Evolutionary conservation across 2,113 vertebrate species (phyloP).

Genomic region (Marmota flaviventris): DNA sequence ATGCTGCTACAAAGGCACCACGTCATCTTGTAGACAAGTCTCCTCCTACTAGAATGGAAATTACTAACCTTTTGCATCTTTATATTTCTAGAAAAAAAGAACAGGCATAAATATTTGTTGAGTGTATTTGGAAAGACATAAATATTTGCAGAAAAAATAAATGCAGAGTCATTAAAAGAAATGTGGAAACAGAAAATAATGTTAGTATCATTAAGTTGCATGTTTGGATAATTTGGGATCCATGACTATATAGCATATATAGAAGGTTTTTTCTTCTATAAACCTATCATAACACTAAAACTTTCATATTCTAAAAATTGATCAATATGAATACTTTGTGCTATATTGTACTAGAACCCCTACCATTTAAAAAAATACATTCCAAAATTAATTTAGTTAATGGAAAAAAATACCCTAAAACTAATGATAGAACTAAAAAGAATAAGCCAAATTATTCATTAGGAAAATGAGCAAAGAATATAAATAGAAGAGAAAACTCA

Average conservation of each 20-base stretch:
- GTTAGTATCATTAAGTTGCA: background rate
- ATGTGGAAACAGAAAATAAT: background rate
- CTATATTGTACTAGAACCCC: background rate
- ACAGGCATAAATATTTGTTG: conserved; percentile 37
- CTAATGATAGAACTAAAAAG: conserved; percentile 9
- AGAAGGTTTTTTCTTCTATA: background rate
- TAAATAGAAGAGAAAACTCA: background rate
- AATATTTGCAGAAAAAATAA: conserved; percentile 22
- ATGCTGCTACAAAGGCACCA: background rate
- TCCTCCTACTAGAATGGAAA: background rate
- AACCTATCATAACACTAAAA: background rate
- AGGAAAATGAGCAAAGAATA: conserved; percentile 44
- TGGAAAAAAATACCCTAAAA: background rate
- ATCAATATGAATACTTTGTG: background rate
- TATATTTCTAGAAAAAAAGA: background rate
- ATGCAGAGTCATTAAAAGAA: background rate
- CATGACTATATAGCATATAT: background rate
- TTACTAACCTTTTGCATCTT: background rate
- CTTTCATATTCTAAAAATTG: background rate
- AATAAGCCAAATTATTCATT: background rate
- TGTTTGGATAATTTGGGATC: background rate
- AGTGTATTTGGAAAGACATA: conserved; percentile 11
- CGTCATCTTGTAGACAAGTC: background rate
- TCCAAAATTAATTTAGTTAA: background rate
- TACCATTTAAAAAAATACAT: conserved; percentile 38